Evolutionary conservation across 2,797 vertebrate species (phyloP), one percentile per base, ranked within the genome.

Genomic region (Bovichtus variegatus): DNA sequence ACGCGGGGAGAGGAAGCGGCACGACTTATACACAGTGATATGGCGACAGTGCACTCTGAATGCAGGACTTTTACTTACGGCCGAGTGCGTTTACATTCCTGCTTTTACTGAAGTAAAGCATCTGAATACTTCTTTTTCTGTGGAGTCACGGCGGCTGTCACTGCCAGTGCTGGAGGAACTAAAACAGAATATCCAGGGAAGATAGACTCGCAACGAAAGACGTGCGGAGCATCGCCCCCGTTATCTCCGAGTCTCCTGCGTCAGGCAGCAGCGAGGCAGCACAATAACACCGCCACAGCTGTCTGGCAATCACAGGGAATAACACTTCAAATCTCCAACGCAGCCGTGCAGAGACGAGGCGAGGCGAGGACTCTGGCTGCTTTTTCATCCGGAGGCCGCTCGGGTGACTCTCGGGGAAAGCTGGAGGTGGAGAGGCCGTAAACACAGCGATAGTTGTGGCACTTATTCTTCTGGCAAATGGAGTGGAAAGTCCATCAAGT

Each of bases 401-500:
- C 41, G 16, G 60, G 49, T 62, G 65, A 13, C 6, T 0, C 19
- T 59, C 53, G 3, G 46, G 47, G 7, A 41, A 12, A 61, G 9
- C 47, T 43, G 0, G 67, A 64, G n/a, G 34, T n/a, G 51, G 15
- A 13, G 31, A 1, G 1, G 16, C 1, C 2, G 15, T 49, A 47
- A 64, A 77, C 68, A 58, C 43, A 0, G 19, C 9, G 9, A 38
- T 6, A 1, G 78, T 16, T 1, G 61, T 2, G 10, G n/a, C 58
- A 27, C 41, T 34, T 15, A 43, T 51, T 71, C 41, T 59, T 44
- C 38, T 79, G 64, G 21, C 74, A 78, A 34, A 72, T 54, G 53
- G 19, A 71, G 62, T 60, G 82, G 69, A 85, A 85, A 82, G 7
- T 73, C 47, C 4, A 79, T 73, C 76, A 38, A 10, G 9, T 81